Conservation (phyloP, 2,888 invertebrate genomes). For the Arctia plantaginis region DNA sequence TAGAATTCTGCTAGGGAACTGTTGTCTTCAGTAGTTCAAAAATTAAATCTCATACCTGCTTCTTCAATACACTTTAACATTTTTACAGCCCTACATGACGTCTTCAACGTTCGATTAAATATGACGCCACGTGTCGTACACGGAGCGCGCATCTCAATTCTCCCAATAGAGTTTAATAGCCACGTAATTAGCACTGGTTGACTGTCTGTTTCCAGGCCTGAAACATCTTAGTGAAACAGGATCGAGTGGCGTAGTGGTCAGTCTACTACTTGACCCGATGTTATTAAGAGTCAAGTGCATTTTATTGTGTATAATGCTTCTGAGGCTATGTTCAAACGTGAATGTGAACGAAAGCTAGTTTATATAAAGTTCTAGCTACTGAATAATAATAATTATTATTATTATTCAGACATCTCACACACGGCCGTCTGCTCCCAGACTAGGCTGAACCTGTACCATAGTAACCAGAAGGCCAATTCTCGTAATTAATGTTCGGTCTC, state of each 20-base stretch:
- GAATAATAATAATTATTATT: too few species aligned
- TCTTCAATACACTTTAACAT: background rate
- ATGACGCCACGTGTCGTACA: constrained; percentile 60
- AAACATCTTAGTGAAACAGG: constrained; percentile 23
- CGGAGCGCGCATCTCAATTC: constrained; percentile 80
- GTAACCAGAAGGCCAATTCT: too few species aligned
- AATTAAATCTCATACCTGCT: background rate
- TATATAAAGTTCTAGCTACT: too few species aligned
- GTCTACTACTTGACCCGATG: background rate
- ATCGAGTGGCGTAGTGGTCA: constrained; percentile 11
- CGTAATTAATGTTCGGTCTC: too few species aligned
- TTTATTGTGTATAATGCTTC: constrained; percentile 12
- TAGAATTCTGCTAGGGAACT: background rate
- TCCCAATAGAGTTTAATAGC: constrained; percentile 79
- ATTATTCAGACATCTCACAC: too few species aligned
- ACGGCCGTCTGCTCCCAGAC: too few species aligned
- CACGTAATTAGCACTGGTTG: constrained; percentile 71
- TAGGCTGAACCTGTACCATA: too few species aligned
- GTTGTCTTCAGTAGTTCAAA: background rate
- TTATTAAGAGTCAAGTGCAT: constrained; percentile 23
- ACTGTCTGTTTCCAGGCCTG: constrained; percentile 56
- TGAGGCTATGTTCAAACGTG: constrained; percentile 18
- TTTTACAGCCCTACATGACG: background rate
- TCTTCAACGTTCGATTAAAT: constrained; percentile 8
- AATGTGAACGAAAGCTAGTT: background rate